Base-by-base conservation (phyloP, 2,888 invertebrate genomes). In the Adelognathus sp. region DNA sequence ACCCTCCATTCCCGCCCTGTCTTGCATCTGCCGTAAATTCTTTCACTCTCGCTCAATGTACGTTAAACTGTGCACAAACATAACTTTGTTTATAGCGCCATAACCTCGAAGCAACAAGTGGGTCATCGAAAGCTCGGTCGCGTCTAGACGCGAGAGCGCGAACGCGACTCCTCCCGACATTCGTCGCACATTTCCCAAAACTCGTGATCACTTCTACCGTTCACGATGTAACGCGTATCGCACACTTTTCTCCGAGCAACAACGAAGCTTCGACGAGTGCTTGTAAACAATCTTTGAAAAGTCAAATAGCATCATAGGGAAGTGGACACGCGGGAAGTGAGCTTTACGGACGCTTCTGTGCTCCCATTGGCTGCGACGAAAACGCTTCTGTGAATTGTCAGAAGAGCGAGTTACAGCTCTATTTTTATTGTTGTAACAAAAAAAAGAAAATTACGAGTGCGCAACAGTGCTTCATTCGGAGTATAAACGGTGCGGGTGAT, bases 31-130 rank as follows among this genome's bases (percentile, higher is more conserved):
- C 58, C 56, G 73, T 78, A 76, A 81, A 84, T 84, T n/a, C n/a
- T n/a, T n/a, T n/a, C n/a, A n/a, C 79, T 76, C 85, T 83, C 82
- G 83, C 81, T 79, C 82, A 82, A 82, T 79, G 81, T 73, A 74
- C 81, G 84, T 85, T 83, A 88, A 85, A 85, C 81, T 81, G 80
- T 79, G 77, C 76, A n/a, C n/a, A n/a, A 85, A 85, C 86, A 88
- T 90, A 90, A 83, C 88, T 88, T 90, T 90, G 90, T 90, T 90
- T 90, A 90, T 90, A 89, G 85, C 86, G 81, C 83, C 89, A 89
- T 90, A 90, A 90, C 90, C 90, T 90, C 87, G 85, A 87, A 82
- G 87, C 88, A 89, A 89, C 89, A 89, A 89, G 89, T 89, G 88
- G 89, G 86, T 89, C 87, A 88, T 83, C 80, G 84, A 85, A 73